A percentile compares a stretch with the other conserved stretches of the same genome.
Conservation (phyloP, 2,888 invertebrate species). For the Trisateles emortualis region DNA sequence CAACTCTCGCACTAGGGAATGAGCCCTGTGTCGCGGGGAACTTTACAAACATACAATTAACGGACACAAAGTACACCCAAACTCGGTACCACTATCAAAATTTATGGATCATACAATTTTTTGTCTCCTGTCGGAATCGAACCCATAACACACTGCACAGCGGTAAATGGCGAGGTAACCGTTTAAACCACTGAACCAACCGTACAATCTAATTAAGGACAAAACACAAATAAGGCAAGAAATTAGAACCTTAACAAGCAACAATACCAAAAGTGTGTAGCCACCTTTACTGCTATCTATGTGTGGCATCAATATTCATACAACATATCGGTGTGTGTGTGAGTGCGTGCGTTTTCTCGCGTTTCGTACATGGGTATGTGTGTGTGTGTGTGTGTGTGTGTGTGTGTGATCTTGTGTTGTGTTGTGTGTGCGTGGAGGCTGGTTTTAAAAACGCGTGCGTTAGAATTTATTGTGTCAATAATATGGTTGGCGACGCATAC, state of each 20-base stretch:
- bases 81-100: no score
- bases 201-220: no score
- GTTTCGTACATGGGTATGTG: background rate
- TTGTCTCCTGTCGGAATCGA: no score
- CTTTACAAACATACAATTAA: no score
- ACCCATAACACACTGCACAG: no score
- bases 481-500: constrained; percentile 56
- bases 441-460: constrained; percentile 78
- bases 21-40: no score
- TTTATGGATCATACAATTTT: no score
- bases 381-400: constrained; percentile 15
- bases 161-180: no score
- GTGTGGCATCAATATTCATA: background rate
- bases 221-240: no score
- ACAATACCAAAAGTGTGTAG: background rate
- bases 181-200: no score
- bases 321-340: background rate
- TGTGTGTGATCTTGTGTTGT: constrained; percentile 26
- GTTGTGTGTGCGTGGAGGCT: constrained; percentile 60
- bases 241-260: background rate
- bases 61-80: no score
- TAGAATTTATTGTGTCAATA: constrained; percentile 86
- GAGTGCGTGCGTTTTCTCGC: constrained; percentile 11
- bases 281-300: background rate
- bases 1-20: no score